phyloP scores from a whole-genome alignment of 2,888 invertebrate genomes.

The Geotrupes spiniger region DNA sequence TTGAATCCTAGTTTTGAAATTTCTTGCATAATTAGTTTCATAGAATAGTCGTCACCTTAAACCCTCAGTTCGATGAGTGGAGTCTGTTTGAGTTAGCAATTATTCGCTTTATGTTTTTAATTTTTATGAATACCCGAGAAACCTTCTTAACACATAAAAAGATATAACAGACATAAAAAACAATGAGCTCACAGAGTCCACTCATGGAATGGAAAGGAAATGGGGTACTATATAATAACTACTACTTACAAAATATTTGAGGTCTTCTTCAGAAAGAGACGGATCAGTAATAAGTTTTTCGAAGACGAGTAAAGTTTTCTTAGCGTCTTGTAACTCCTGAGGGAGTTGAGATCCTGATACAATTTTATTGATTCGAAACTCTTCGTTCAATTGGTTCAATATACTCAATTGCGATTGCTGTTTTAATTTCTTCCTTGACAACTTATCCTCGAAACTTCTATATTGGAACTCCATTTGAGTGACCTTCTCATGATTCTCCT shows the following conservation, averaged over 20 bases:
- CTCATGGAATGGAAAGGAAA: too few species aligned
- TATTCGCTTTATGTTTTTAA: too few species aligned
- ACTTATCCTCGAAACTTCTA: constrained; percentile 25
- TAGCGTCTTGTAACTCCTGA: constrained; percentile 63
- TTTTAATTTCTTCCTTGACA: constrained; percentile 25
- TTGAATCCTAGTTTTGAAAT: too few species aligned
- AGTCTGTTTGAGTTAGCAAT: too few species aligned
- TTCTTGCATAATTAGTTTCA: too few species aligned
- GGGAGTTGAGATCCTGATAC: constrained; percentile 68
- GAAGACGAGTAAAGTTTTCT: constrained; percentile 67
- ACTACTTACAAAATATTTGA: constrained; percentile 10
- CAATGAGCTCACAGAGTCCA: too few species aligned
- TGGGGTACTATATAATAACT: too few species aligned
- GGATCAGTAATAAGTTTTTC: constrained; percentile 66
- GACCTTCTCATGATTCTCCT: constrained; percentile 53
- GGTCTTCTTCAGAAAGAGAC: constrained; percentile 42
- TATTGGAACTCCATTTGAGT: constrained; percentile 47
- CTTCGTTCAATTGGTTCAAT: constrained; percentile 66
- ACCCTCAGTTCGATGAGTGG: too few species aligned
- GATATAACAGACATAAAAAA: too few species aligned
- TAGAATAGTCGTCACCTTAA: too few species aligned
- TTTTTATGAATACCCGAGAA: too few species aligned
- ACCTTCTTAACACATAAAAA: too few species aligned
- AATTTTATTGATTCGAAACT: constrained; percentile 45
- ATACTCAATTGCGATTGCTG: constrained; percentile 49